Evolutionary conservation across 2,113 vertebrate species (phyloP), one percentile per base, ranked within the genome.

Genomic region (Aegotheles bennettii): DNA sequence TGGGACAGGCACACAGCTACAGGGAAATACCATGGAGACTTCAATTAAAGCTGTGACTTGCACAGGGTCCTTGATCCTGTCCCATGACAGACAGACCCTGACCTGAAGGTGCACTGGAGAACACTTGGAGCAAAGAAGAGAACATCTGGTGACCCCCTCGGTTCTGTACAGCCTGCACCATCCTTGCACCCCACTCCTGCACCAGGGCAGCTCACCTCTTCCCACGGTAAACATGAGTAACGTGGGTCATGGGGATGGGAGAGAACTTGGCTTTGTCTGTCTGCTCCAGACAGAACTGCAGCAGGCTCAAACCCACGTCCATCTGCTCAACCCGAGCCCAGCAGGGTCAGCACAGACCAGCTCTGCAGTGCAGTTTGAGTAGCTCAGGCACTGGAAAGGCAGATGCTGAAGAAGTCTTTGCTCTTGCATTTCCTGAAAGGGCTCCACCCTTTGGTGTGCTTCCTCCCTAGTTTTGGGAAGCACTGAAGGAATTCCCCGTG

Each of bases 201-300:
- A 15, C 50, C 60, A 45, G 33, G 31, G 42, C 57, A 79, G 45
- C 70, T 45, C 65, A 29, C 3, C 71, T 48, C 8, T 16, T 33
- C 14, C 85, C 13, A 8, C 0, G 5, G 28, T 5, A 25, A 75
- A 36, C n/a, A 7, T 0, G 0, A 71, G 78, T 59, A 40, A 29
- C 10, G 26, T 9, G 11, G 48, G 74, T 16, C 50, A 51, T 26
- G 14, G 50, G 64, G 73, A 13, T 74, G 83, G 51, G 60, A 48
- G 36, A 71, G 25, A 20, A 13, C 47, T 45, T 7, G 3, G 40
- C 5, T 56, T 73, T 56, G 57, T 7, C 18, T 47, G 35, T 43
- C 54, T 3, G 2, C n/a, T 43, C 5, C 54, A 73, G 71, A 33
- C 33, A 19, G 53, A 56, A 3, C 50, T 24, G 43, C 17, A 21